A percentile compares a stretch with the other conserved stretches of the same genome.
Evolutionary conservation across 2,888 invertebrate genomes (phyloP).

Genomic region (Carterocephalus palaemon): DNA sequence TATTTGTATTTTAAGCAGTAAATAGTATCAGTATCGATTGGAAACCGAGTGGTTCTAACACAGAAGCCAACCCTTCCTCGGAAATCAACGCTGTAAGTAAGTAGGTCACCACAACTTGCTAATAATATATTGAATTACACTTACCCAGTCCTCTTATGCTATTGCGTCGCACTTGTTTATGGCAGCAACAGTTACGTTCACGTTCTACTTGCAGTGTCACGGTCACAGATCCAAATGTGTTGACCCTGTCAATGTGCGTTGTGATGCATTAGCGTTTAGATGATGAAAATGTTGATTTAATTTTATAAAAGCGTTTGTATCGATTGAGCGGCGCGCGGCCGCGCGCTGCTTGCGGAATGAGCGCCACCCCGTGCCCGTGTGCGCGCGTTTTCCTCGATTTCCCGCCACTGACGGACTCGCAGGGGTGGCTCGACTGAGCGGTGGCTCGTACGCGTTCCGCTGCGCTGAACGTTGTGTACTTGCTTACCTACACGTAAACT

Average conservation of each 20-base stretch:
- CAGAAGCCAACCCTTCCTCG: constrained; percentile 11
- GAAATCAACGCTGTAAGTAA: constrained; percentile 46
- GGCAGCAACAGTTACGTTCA: constrained; percentile 21
- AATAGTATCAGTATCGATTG: constrained; percentile 26
- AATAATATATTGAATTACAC: constrained; percentile 66
- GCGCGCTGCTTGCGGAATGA: constrained; percentile 65
- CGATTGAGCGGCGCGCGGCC: constrained; percentile 70
- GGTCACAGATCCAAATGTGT: constrained; percentile 7
- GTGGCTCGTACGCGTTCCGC: constrained; percentile 15
- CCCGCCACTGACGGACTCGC: constrained; percentile 46
- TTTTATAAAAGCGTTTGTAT: constrained; percentile 47
- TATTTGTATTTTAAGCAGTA: too few relatives aligned
- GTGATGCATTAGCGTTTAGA: constrained; percentile 13
- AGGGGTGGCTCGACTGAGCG: constrained; percentile 19
- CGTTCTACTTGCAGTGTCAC: constrained; percentile 14
- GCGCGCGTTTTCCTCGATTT: constrained; percentile 74
- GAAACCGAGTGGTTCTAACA: constrained; percentile 1
- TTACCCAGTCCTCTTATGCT: constrained; percentile 56
- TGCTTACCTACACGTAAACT: constrained; percentile 17
- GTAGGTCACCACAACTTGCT: constrained; percentile 71
- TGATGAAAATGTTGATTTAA: constrained; percentile 27
- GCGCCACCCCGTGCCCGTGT: constrained; percentile 43
- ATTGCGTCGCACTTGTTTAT: constrained; percentile 56
- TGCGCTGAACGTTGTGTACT: constrained; percentile 23
- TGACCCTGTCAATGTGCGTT: constrained; percentile 1